Evolutionary conservation across 2,797 vertebrate genomes (phyloP), one percentile per base, ranked within the genome.

Genomic region (Dromococcyx pavoninus): DNA sequence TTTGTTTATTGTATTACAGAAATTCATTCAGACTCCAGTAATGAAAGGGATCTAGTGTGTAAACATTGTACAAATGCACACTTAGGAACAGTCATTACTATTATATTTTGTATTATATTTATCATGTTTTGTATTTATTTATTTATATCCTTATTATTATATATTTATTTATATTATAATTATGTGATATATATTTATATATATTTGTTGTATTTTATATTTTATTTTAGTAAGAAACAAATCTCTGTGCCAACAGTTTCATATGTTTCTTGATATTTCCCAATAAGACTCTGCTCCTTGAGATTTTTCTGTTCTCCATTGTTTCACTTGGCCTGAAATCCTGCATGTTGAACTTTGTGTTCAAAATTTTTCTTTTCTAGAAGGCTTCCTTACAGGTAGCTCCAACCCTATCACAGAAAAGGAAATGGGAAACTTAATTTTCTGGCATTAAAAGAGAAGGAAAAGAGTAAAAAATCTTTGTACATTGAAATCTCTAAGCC

Each of bases 1-100:
- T 93, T 95, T 95, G 73, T 76, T 91, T 86, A 86, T 81, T 54
- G 9, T 64, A 66, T 91, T 94, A 89, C 24, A 85, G 41, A 79
- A 73, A 85, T 57, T 48, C 91, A 91, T 79, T 90, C 64, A 70
- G 39, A 32, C 53, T 86, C 32, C 23, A 60, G 15, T 79, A 94
- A 82, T 90, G 53, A 81, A 91, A 76, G 17, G 15, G 44, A 79
- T 89, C 56, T 88, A 76, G 62, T 79, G 30, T 76, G 60, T 33
- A 94, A 95, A 89, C 48, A 66, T 7, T 50, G 23, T 62, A 56
- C 21, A 85, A 71, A 79, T 37, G 24, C 18, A 30, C 33, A 73
- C 21, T 84, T 62, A 56, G 19, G 39, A 88, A 86, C 12, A 78
- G 13, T 1, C 16, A 43, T 32, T 76, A 13, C 32, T 85, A 51